A percentile compares a stretch with the other conserved stretches of the same genome.
Evolutionary conservation across 2,888 invertebrate species (phyloP).

Genomic region (Encarsia formosa): DNA sequence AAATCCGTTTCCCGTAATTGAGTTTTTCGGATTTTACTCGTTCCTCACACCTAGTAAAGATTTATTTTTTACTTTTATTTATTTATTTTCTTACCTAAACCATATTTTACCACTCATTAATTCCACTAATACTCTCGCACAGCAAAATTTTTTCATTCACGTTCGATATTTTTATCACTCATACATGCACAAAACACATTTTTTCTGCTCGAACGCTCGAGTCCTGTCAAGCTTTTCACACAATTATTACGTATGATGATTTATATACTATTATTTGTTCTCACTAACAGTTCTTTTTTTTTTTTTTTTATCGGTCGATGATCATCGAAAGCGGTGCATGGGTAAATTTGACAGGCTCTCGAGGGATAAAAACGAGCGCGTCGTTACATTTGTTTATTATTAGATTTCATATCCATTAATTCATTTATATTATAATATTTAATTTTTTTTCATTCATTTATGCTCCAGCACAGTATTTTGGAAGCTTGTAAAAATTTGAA

Average conservation of each 20-base stretch:
- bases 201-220: constrained; percentile 17
- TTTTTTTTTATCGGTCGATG: constrained; percentile 15
- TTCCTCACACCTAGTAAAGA: constrained; percentile 21
- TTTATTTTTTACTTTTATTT: constrained; percentile 9
- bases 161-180: constrained; percentile 9
- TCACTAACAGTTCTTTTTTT: not conserved
- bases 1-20: constrained; percentile 1
- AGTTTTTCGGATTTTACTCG: constrained; percentile 5
- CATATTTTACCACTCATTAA: constrained; percentile 18
- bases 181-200: not conserved
- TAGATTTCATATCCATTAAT: too few species aligned
- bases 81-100: constrained; percentile 17
- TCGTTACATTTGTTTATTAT: too few species aligned
- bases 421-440: too few species aligned
- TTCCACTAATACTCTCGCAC: constrained; percentile 13
- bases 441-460: too few species aligned
- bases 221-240: constrained; percentile 13
- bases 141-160: constrained; percentile 7
- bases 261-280: not conserved
- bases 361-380: constrained; percentile 15
- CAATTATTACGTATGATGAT: not conserved
- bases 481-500: constrained; percentile 25
- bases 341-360: constrained; percentile 26
- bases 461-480: too few species aligned
- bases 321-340: too few species aligned